Base-by-base conservation (phyloP, 2,888 invertebrate genomes). In the Theodoxus fluviatilis region DNA sequence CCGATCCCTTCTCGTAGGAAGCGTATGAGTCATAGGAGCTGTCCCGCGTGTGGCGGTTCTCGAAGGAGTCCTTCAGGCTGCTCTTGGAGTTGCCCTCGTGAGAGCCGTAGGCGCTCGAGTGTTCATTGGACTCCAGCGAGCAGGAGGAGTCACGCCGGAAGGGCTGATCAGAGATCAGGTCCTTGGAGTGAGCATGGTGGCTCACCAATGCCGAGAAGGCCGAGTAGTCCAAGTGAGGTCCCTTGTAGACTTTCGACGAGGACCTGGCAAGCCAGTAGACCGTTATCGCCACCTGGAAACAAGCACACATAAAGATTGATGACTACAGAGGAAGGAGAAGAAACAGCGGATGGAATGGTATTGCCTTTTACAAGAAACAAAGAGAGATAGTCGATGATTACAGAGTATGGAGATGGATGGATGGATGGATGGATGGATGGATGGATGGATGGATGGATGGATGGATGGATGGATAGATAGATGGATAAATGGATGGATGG, bases 171-270 rank as follows among this genome's bases (percentile, higher is more conserved):
- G 76, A 75, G 7, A 80, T 76, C n/a, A 80, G 73, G 67, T 80
- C 77, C 57, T 78, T 79, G 6, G 78, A 75, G 68, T 82, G 80
- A 59, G 55, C 55, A 25, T 76, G 77, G 68, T 80, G 77, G n/a
- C n/a, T n/a, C n/a, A 84, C 79, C 3, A 86, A 73, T 22, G 84
- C 82, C n/a, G 82, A 72, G 71, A 85, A 86, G 12, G 86, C 84
- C 66, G 79, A 81, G 65, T 80, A 75, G 75, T 86, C 86, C 18
- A 86, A 72, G n/a, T 81, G 80, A 22, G 86, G 84, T 35, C 84
- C 85, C 3, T 78, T 76, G 70, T 74, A 84, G 43, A 71, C 71
- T 2, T 75, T 71, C 9, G 75, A 75, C 18, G 80, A 80, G 52
- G 76, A 69, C 73, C 77, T 75, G 4, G 85, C 86, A 4, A 86